Conservation (phyloP, 1,140 invertebrate genomes). For the Metaphire vulgaris region DNA sequence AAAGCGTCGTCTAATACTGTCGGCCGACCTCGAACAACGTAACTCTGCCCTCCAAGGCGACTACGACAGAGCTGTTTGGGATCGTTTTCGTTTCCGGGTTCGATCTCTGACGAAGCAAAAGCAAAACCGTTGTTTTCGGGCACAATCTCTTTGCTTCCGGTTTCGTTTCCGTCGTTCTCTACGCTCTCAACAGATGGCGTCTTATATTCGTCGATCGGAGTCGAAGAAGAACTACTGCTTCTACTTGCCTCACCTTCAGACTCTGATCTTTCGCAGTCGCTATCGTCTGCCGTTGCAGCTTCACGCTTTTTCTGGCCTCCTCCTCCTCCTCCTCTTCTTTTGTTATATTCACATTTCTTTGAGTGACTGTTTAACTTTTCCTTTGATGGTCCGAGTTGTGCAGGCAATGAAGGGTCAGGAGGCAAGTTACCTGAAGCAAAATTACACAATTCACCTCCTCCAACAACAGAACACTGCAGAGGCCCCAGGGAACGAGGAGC, state of each 20-base stretch:
- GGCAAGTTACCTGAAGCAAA: not conserved
- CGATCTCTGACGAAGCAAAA: not conserved
- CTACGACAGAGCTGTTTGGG: not conserved
- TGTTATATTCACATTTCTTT: not conserved
- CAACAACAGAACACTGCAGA: too few relatives aligned
- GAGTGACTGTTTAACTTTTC: not conserved
- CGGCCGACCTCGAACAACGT: not conserved
- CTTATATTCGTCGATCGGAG: slow-evolving; percentile 23
- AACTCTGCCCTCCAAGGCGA: not conserved
- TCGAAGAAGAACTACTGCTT: slow-evolving; percentile 14
- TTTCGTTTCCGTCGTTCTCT: not conserved
- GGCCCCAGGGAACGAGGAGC: too few relatives aligned
- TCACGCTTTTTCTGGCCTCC: not conserved
- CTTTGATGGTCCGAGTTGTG: not conserved
- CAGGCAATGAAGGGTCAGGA: not conserved
- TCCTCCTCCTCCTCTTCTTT: too few relatives aligned
- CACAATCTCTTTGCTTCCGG: not conserved
- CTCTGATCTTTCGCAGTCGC: not conserved
- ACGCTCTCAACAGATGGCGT: slow-evolving; percentile 29
- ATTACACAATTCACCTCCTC: too few relatives aligned
- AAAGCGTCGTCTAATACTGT: not conserved
- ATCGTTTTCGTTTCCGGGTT: too few relatives aligned
- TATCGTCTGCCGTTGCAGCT: not conserved
- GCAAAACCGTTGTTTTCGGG: not conserved
- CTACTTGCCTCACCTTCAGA: not conserved